Percentiles rank a stretch among this genome's conserved stretches.
phyloP scores from a whole-genome alignment of 2,888 invertebrate species.

The Zaprionus lineosus region DNA sequence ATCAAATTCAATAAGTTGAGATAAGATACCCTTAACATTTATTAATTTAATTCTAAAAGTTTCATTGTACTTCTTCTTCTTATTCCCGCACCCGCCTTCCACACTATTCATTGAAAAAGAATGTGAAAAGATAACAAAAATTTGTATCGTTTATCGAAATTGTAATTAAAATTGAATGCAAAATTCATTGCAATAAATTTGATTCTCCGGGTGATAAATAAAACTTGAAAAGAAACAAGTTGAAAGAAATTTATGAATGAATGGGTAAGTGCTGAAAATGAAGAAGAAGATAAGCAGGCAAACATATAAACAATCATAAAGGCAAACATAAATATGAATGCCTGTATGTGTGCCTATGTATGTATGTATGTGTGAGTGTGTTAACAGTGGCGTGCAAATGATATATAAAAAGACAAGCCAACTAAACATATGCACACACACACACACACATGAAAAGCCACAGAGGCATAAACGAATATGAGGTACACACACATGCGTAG shows the following conservation, averaged over 20 bases:
- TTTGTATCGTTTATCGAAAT: not conserved
- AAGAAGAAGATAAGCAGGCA: conserved; percentile 33
- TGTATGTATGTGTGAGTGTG: conserved; percentile 3
- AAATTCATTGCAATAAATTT: conserved; percentile 41
- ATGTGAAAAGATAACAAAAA: not conserved
- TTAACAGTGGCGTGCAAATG: conserved; percentile 49
- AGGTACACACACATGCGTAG: conserved; percentile 6
- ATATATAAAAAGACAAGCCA: conserved; percentile 53
- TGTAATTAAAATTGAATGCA: conserved; percentile 2
- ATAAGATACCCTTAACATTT: no score
- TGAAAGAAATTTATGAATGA: conserved; percentile 68
- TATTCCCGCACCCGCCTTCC: no score
- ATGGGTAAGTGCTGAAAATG: no score
- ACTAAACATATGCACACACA: conserved; percentile 23
- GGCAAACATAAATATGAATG: conserved; percentile 13
- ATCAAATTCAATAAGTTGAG: no score
- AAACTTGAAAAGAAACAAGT: conserved; percentile 26
- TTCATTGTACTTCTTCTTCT: no score
- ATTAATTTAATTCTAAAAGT: no score
- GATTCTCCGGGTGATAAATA: conserved; percentile 14
- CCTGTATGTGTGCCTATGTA: conserved; percentile 4
- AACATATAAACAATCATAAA: conserved; percentile 24
- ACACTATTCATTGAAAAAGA: no score
- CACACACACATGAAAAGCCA: conserved; percentile 4
- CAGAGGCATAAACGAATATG: no score